Evolutionary conservation across 2,888 invertebrate species (phyloP), one percentile per base, ranked within the genome.

Genomic region (Furcula furcula): DNA sequence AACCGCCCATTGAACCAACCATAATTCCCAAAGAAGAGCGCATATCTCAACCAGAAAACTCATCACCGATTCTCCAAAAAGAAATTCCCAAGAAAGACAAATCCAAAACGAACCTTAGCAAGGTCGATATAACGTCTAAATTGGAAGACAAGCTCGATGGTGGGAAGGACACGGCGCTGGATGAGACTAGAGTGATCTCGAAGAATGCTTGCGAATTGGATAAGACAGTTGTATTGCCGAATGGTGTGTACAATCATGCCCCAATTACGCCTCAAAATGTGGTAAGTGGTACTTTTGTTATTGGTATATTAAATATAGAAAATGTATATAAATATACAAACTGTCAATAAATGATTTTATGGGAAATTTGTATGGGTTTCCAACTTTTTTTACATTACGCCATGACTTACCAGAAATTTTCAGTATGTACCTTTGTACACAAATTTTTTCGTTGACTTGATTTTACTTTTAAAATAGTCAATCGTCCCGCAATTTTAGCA

Each of bases 221-320:
- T 22, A 63, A 63, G n/a, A 82, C 84, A 1, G 40, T 81, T 15
- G 73, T 78, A 1, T 21, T 85, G 21, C 63, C 75, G 0, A 81
- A 77, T 33, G 80, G 77, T 0, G 54, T 73, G 0, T 78, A 72
- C 30, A 67, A 67, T 20, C 79, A 81, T 41, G 69, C 55, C 0
- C 74, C 76, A 0, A 48, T 62, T 0, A 68, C 75, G 0, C 72
- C 76, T 3, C 65, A 64, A 27, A 62, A 48, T 48, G 47, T 71
- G 40, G 83, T 83, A 36, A 78, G 82, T 72, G n/a, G n/a, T n/a
- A n/a, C n/a, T n/a, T n/a, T n/a, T n/a, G n/a, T n/a, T n/a, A n/a
- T n/a, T n/a, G n/a, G n/a, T n/a, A n/a, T n/a, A n/a, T n/a, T n/a
- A n/a, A n/a, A n/a, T n/a, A n/a, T n/a, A n/a, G n/a, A n/a, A n/a